phyloP scores from a whole-genome alignment of 2,888 invertebrate species.

The Oegoconia quadripuncta region DNA sequence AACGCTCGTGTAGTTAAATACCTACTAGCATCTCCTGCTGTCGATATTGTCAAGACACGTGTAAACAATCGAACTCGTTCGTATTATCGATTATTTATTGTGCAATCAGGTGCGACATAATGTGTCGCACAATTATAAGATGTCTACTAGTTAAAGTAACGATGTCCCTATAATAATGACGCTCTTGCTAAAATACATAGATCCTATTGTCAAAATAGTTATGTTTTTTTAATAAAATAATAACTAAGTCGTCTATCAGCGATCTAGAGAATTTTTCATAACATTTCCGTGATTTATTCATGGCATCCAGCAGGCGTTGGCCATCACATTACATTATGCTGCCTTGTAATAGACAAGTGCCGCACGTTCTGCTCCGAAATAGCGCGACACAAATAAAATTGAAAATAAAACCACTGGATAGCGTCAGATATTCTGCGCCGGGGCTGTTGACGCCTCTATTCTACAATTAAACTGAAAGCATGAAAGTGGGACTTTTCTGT shows the following conservation, averaged over 20 bases:
- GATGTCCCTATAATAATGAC: no score
- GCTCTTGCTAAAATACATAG: no score
- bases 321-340: conserved; percentile 48
- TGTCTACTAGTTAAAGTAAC: no score
- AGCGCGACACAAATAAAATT: conserved; percentile 78
- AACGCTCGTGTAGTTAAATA: conserved; percentile 9
- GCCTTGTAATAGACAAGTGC: conserved; percentile 70
- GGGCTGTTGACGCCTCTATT: conserved; percentile 43
- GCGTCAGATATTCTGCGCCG: conserved; percentile 65
- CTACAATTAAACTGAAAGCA: conserved; percentile 47
- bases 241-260: background rate
- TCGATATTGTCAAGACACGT: conserved; percentile 55
- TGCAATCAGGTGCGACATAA: no score
- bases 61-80: conserved; percentile 22
- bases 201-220: no score
- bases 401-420: conserved; percentile 74
- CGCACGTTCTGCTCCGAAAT: conserved; percentile 70
- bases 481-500: conserved; percentile 34
- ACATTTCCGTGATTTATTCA: conserved; percentile 34
- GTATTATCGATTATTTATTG: conserved; percentile 16
- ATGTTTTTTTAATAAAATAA: background rate
- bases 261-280: background rate
- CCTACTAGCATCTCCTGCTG: conserved; percentile 35
- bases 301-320: conserved; percentile 53
- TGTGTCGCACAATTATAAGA: no score